These are phyloP conservation scores for Drosophila hawaiiensis DNA, from an alignment of 2,888 invertebrate genomes.

Conservation along the genomic window DNA sequence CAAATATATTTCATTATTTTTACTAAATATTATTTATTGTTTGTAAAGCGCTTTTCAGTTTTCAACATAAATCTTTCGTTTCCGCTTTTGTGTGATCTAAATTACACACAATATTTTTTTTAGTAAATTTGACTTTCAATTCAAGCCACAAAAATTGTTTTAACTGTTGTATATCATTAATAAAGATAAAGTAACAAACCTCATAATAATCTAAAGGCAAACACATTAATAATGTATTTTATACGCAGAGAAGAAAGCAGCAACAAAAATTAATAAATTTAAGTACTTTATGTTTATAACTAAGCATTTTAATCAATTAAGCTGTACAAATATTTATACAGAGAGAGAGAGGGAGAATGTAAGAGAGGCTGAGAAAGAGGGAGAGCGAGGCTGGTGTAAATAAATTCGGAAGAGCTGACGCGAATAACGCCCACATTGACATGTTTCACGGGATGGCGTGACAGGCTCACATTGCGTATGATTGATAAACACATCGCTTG, in stretches of 20 bases:
- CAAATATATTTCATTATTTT: not conserved
- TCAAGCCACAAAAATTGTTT: no score
- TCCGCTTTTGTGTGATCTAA: not conserved
- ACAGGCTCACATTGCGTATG: slow-evolving; percentile 72
- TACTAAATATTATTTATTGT: not conserved
- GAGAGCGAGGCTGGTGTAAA: not conserved
- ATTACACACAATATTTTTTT: not conserved
- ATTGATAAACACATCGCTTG: slow-evolving; percentile 76
- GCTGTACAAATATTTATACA: slow-evolving; percentile 3
- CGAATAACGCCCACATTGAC: slow-evolving; percentile 62
- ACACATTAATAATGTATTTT: not conserved
- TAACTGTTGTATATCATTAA: not conserved
- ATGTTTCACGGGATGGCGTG: slow-evolving; percentile 58
- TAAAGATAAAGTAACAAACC: not conserved
- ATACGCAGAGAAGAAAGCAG: not conserved
- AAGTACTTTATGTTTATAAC: not conserved
- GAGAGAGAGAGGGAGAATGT: not conserved
- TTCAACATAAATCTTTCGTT: no score
- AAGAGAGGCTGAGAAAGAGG: not conserved
- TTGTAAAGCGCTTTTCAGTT: not conserved
- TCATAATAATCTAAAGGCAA: not conserved
- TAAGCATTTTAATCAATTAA: slow-evolving; percentile 3
- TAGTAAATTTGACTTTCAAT: not conserved
- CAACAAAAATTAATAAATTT: not conserved
- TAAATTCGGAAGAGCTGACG: slow-evolving; percentile 10